phyloP scores from a whole-genome alignment of 2,113 vertebrate genomes.

The Thoracochromis brauschi region DNA sequence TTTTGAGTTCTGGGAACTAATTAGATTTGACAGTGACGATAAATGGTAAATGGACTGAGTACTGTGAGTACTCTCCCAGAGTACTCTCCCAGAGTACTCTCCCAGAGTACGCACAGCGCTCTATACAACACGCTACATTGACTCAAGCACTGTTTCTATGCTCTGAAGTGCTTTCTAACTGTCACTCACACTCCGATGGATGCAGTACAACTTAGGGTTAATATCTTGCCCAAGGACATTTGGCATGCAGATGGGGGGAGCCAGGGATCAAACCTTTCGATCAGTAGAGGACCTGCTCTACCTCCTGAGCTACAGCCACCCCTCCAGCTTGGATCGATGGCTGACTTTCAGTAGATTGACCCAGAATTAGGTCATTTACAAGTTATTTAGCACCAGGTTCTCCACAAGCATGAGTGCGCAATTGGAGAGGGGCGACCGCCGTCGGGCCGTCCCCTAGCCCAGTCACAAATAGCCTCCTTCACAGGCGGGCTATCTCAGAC shows the following conservation, averaged over 20 bases:
- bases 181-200: not conserved
- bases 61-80: not conserved
- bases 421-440: not conserved
- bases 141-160: not conserved
- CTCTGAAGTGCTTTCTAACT: not conserved
- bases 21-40: not conserved
- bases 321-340: not conserved
- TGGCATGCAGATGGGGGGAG: not conserved
- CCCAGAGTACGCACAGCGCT: accelerated
- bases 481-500: accelerated
- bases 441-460: not conserved
- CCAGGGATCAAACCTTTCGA: not conserved
- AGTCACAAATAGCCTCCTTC: not conserved
- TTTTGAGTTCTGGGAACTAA: not conserved
- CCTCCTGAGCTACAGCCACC: not conserved
- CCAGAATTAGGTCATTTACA: not conserved
- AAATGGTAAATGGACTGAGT: not conserved
- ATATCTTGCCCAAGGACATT: not conserved
- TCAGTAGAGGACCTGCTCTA: not conserved
- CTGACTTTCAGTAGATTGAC: not conserved
- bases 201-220: not conserved
- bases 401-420: not conserved
- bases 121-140: not conserved
- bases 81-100: not conserved
- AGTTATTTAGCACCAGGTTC: not conserved